Base-by-base conservation (phyloP, 2,113 vertebrate species). In the Oryzias melastigma region DNA sequence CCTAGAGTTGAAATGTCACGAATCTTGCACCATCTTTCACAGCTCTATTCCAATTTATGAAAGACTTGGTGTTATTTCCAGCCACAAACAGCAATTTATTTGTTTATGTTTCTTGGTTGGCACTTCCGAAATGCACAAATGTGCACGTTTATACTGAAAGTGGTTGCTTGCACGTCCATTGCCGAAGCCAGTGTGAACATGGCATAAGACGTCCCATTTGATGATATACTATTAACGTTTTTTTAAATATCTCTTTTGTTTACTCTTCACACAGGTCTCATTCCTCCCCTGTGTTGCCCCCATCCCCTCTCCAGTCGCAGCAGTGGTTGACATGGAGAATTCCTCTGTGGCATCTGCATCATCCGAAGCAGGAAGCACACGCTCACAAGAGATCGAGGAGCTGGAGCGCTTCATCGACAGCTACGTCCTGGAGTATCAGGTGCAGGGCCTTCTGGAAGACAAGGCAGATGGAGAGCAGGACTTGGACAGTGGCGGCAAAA, bases 341-440 rank as follows among this genome's bases (percentile, higher is more conserved):
- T 98, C 95, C 0, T 99, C 97, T 0, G 96, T 95, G 67, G 96
- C 96, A 0, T 98, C 97, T 0, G 96, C 97, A 45, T 99, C 97
- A 12, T 99, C 97, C 0, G 97, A 97, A 89, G 96, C 96, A 0
- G 97, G 97, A 57, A 98, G 96, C 88, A 96, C 94, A 14, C 96
- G 96, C 68, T 99, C 97, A 1, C 97, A 98, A 87, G 96, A 98
- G 85, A 98, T 98, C 0, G 96, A 99, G 77, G 96, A 99, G 88
- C 90, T 98, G 75, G 96, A 99, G 65, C 93, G 96, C 24, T 99
- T 99, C 87, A 99, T 98, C 0, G 96, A 99, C 90, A 98, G 96
- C 88, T 99, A 98, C 0, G 95, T 99, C 55, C 92, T 99, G 50
- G 97, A 99, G 83, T 99, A 99, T 77, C 96, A 99, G 89, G 97